phyloP scores from a whole-genome alignment of 2,113 vertebrate species.

The Heteronetta atricapilla region DNA sequence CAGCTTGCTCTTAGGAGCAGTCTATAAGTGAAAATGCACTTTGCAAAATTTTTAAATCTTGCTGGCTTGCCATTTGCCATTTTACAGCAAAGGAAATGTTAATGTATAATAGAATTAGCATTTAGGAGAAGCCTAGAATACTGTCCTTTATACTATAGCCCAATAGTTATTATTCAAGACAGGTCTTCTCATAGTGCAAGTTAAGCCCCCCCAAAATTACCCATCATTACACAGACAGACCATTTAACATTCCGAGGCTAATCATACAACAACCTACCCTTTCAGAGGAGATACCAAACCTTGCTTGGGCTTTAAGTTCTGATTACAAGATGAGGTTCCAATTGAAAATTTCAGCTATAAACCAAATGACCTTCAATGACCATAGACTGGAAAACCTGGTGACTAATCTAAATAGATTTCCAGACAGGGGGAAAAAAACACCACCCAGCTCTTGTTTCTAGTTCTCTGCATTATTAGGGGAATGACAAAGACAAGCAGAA shows the following conservation, averaged over 20 bases:
- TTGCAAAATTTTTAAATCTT: conserved; percentile 65
- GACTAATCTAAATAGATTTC: conserved; percentile 76
- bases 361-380: conserved; percentile 76
- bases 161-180: conserved; percentile 69
- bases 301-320: conserved; percentile 72
- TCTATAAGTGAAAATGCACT: conserved; percentile 53
- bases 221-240: conserved; percentile 66
- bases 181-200: conserved; percentile 66
- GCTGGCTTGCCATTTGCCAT: conserved; percentile 59
- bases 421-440: conserved; percentile 50
- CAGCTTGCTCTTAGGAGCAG: conserved; percentile 29
- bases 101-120: conserved; percentile 66
- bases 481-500: conserved; percentile 65
- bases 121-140: conserved; percentile 51
- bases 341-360: conserved; percentile 75
- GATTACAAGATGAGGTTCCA: conserved; percentile 75
- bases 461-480: conserved; percentile 56
- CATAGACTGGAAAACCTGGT: conserved; percentile 62
- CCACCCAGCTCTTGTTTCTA: conserved; percentile 56
- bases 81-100: conserved; percentile 68
- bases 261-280: conserved; percentile 74
- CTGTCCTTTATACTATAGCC: conserved; percentile 25
- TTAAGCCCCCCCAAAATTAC: conserved; percentile 75
- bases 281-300: conserved; percentile 71
- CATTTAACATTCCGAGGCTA: conserved; percentile 78